These are phyloP conservation scores for Drosophila diplacantha DNA, from an alignment of 2,888 invertebrate genomes.

Conservation along the genomic window DNA sequence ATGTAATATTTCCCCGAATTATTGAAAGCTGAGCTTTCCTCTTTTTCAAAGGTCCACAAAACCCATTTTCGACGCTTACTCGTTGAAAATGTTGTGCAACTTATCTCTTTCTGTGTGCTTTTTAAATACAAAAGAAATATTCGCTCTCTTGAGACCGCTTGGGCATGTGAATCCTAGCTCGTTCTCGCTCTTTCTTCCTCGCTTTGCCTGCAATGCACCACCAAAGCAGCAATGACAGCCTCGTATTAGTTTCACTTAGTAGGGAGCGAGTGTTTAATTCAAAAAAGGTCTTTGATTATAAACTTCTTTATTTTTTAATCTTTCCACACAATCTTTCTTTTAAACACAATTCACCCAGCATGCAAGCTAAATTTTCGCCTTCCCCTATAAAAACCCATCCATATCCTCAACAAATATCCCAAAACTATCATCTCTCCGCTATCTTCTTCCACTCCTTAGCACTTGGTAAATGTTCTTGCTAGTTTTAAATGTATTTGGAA, in stretches of 20 bases:
- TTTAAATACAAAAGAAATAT: neutral
- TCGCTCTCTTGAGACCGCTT: neutral
- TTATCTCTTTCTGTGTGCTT: too few species aligned
- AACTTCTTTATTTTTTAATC: neutral
- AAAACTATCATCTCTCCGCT: neutral
- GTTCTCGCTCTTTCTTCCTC: neutral
- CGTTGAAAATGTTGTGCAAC: too few species aligned
- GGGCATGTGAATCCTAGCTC: neutral
- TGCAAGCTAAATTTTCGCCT: neutral
- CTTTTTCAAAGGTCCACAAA: neutral
- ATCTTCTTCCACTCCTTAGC: slow-evolving; percentile 5
- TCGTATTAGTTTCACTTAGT: neutral
- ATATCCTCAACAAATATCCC: neutral
- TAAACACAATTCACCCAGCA: neutral
- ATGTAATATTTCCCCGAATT: too few species aligned
- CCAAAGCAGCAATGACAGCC: neutral
- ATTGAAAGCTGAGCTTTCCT: neutral
- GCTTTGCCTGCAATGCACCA: neutral
- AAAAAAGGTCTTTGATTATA: neutral
- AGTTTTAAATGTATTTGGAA: slow-evolving; percentile 33
- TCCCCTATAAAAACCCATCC: neutral
- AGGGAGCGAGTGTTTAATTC: too few species aligned
- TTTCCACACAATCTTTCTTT: neutral
- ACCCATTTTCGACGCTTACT: neutral
- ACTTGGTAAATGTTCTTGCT: slow-evolving; percentile 39